Base-by-base conservation (phyloP, 2,797 vertebrate genomes). In the Dipus sagitta region DNA sequence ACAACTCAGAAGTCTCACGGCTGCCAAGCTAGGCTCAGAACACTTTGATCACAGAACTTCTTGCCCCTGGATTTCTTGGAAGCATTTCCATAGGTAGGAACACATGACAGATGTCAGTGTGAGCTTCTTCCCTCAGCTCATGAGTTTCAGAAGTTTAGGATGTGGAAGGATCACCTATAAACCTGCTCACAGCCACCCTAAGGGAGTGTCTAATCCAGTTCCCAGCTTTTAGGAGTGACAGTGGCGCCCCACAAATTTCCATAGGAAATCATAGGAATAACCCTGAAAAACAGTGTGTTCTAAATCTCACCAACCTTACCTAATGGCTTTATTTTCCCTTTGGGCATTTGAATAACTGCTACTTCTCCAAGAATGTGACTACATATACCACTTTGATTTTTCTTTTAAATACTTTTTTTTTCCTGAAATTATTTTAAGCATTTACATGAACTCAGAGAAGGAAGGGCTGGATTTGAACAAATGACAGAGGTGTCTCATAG, bases 61-160 rank as follows among this genome's bases (percentile, higher is more conserved):
- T 87, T 82, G 90, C 67, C 75, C 78, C 24, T 93, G 47, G 58
- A 88, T 94, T 94, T 96, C 95, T 90, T 94, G 76, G 91, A 89
- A 81, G 78, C 75, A 24, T 58, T 74, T 52, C 86, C 64, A 24
- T 6, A 68, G n/a, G 76, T 15, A 47, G 32, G 74, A 81, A 6
- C n/a, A 85, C 5, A 18, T 52, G 76, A 47, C 24, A 75, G 67
- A 79, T 92, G 24, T 54, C 52, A 95, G 34, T 32, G 15, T 24
- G 81, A 30, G 67, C 34, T 76, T 88, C 75, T 68, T 89, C 60
- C 62, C 32, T 2, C 0, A n/a, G 12, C n/a, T 60, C 62, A 21
- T 30, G 88, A 76, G 67, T 83, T 81, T 77, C 38, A 62, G 60
- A 68, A 24, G 20, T 60, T 88, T n/a, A 77, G 86, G 32, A 68